Evolutionary conservation across 2,797 vertebrate species (phyloP), one percentile per base, ranked within the genome.

Genomic region (Sciurus vulgaris): DNA sequence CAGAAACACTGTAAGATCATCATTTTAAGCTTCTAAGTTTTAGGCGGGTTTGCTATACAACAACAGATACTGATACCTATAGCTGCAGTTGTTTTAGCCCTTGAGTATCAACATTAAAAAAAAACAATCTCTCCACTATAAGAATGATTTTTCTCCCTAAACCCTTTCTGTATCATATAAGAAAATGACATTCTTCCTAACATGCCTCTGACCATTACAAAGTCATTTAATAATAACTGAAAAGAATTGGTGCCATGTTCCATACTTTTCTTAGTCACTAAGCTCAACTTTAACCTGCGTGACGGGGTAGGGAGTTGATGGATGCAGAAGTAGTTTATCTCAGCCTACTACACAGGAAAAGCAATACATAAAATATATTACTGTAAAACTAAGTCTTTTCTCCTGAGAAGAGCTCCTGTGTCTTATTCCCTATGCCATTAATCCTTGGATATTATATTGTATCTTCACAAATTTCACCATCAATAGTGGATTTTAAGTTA

Each of bases 301-400:
- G 67, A 93, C 38, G 15, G 22, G 7, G 9, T 63, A 33, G 86
- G 26, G 18, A 86, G 22, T 20, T 86, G 74, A 92, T 82, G 24
- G 7, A 41, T 56, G n/a, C 51, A 30, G 67, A 81, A 90, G 67
- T 93, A 94, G 90, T 87, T 89, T 93, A 90, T 92, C 38, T 63
- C 17, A 89, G 59, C 8, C 26, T 67, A 51, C 54, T 91, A 5
- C 54, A 88, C 86, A 95, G 49, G 54, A 77, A 89, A 77, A 70
- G 76, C 35, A 79, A 70, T 41, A 74, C 12, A 85, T 14, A 67
- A 0, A 38, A 70, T 83, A 78, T 33, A 14, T 65, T 86, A n/a
- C 5, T 28, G 4, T 10, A 69, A 88, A 91, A 79, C 35, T 93
- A 65, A 56, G 84, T 38, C n/a, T 69, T 89, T 59, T 24, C 30